Conservation (phyloP, 2,113 vertebrate genomes). For the Corynorhinus townsendii region DNA sequence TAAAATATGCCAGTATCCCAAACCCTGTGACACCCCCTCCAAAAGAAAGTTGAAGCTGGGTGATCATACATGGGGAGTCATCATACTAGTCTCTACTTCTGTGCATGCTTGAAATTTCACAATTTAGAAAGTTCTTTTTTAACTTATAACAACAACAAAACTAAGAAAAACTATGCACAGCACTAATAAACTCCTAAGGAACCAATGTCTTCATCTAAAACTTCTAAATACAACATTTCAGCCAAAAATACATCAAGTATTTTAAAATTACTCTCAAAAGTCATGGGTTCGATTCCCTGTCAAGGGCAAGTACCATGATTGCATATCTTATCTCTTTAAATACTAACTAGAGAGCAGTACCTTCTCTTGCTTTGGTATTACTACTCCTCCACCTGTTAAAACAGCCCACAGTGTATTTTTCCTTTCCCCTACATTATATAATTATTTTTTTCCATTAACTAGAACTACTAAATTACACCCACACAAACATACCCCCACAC, state of each 20-base stretch:
- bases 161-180: background rate
- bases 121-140: background rate
- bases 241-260: background rate
- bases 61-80: background rate
- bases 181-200: background rate
- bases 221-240: background rate
- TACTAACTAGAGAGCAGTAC: background rate
- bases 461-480: background rate
- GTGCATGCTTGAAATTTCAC: background rate
- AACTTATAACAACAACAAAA: background rate
- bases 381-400: background rate
- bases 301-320: no score
- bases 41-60: background rate
- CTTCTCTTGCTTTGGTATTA: background rate
- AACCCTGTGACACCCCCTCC: background rate
- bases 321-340: background rate
- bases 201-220: background rate
- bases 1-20: constrained; percentile 15
- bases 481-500: background rate
- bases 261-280: background rate
- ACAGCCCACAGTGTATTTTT: background rate
- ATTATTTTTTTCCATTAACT: background rate
- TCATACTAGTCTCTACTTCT: background rate
- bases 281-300: no score
- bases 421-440: background rate